Conservation (phyloP, 2,113 vertebrate species). For the Fulmarus glacialis region DNA sequence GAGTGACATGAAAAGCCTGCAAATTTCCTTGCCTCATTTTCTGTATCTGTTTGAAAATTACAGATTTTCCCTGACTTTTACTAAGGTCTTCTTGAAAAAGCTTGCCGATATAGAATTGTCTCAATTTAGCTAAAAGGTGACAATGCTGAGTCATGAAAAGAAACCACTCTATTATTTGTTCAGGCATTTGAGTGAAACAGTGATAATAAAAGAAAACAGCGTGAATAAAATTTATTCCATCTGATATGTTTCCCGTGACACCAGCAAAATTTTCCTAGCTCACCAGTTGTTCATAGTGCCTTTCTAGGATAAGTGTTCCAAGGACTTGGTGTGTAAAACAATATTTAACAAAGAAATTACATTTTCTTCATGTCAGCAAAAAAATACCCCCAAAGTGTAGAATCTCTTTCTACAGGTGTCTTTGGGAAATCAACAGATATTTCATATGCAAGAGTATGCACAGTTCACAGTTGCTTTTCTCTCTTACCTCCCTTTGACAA, state of each 20-base stretch:
- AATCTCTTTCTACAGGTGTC: background rate
- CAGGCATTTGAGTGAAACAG: background rate
- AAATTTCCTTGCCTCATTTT: background rate
- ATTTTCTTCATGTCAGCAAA: background rate
- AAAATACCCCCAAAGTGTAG: rapidly evolving
- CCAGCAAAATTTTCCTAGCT: background rate
- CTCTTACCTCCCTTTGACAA: background rate
- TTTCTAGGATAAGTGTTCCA: background rate
- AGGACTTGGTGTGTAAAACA: background rate
- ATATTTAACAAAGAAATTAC: background rate
- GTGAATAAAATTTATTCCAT: background rate
- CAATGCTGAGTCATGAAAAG: background rate
- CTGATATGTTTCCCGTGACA: background rate
- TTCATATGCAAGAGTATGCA: background rate
- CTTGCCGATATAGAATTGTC: background rate
- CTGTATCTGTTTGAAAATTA: background rate
- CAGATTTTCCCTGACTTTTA: background rate
- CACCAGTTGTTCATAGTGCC: background rate
- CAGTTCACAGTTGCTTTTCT: background rate
- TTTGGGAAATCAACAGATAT: background rate
- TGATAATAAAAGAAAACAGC: background rate
- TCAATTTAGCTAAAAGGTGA: background rate
- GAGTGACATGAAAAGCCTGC: background rate
- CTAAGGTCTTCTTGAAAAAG: background rate
- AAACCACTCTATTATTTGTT: background rate